A percentile compares a stretch with the other conserved stretches of the same genome.
Conservation (phyloP, 1,140 invertebrate genomes). For the Hyposmocoma kahamanoa region DNA sequence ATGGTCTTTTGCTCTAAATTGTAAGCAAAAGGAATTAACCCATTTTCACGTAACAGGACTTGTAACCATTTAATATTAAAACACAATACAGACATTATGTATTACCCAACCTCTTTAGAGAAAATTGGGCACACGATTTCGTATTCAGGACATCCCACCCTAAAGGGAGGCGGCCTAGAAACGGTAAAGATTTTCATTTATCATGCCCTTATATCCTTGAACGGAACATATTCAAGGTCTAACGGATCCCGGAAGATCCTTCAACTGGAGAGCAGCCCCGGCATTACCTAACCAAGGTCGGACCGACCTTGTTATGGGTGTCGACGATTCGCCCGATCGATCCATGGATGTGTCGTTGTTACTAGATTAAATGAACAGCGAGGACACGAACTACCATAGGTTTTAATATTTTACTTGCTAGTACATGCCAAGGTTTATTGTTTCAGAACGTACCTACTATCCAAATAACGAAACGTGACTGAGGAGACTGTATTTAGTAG, state of each 20-base stretch:
- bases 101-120: neutral
- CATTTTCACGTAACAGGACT: no score
- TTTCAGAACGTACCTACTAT: no score
- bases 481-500: no score
- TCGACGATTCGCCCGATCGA: constrained; percentile 12
- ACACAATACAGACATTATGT: no score
- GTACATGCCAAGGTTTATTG: no score
- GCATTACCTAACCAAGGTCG: constrained; percentile 22
- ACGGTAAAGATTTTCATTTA: constrained; percentile 50
- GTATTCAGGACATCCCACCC: constrained; percentile 35
- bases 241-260: constrained; percentile 45
- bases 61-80: no score
- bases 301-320: constrained; percentile 12
- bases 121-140: constrained; percentile 25
- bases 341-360: constrained; percentile 10
- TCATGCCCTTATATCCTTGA: constrained; percentile 53
- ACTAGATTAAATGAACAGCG: no score
- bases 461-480: no score
- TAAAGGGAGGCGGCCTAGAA: constrained; percentile 35
- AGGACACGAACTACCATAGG: no score
- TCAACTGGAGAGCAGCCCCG: constrained; percentile 27
- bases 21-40: no score
- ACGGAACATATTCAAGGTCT: constrained; percentile 47
- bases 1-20: no score
- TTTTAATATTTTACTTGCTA: no score